Percentiles rank a stretch among this genome's conserved stretches.
Conservation (phyloP, 92 coral and sea anemone genomes). For the Paramuricea clavata region DNA sequence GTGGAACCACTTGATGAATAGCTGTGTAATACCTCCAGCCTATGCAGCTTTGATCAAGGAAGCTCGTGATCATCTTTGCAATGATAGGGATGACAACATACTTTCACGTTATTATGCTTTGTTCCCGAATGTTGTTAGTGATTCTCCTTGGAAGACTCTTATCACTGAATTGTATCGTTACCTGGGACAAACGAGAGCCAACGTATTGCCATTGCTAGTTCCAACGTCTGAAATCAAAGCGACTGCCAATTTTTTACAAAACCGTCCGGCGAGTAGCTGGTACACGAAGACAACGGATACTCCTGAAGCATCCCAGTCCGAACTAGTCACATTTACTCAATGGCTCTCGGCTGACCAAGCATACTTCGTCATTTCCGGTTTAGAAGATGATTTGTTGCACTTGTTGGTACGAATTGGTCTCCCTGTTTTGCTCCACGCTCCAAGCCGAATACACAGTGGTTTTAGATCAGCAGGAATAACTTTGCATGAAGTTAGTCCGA, state of each 20-base stretch:
- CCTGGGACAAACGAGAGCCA: slow-evolving; percentile 68
- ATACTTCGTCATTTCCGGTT: background rate
- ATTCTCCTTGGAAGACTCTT: slow-evolving; percentile 82
- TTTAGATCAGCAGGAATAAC: slow-evolving; percentile 73
- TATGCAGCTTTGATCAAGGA: slow-evolving; percentile 67
- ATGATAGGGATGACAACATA: background rate
- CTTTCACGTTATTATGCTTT: slow-evolving; percentile 79
- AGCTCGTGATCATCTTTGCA: slow-evolving; percentile 33
- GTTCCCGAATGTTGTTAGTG: slow-evolving; percentile 75
- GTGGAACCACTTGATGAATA: slow-evolving; percentile 73
- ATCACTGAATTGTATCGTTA: slow-evolving; percentile 11
- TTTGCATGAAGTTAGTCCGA: slow-evolving; percentile 75
- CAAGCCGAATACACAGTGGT: slow-evolving; percentile 61
- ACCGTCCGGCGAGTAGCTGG: background rate
- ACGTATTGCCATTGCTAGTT: slow-evolving; percentile 78
- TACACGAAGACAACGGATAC: background rate
- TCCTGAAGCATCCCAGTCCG: background rate
- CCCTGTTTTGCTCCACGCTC: slow-evolving; percentile 78
- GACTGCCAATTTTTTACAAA: background rate
- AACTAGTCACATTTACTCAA: background rate
- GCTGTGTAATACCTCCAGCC: slow-evolving; percentile 77
- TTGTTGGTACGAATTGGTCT: slow-evolving; percentile 75
- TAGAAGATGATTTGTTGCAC: slow-evolving; percentile 15
- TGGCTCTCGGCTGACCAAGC: slow-evolving; percentile 24
- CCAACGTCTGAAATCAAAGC: slow-evolving; percentile 51